Evolutionary conservation across 2,113 vertebrate genomes (phyloP).

Genomic region (Todiramphus saurophagus): DNA sequence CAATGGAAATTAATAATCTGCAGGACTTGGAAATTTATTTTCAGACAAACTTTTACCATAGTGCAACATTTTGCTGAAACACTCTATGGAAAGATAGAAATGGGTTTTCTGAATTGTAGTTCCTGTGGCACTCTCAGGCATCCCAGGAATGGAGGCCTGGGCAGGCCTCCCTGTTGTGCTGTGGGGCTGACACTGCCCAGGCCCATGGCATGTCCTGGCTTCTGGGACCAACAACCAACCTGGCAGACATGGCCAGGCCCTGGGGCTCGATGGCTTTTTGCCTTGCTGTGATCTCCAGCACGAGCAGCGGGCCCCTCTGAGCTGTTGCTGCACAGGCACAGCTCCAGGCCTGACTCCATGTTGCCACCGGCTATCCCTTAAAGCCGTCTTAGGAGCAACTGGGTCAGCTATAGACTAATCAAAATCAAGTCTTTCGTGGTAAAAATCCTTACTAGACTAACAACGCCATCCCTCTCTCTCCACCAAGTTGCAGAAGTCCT

Average conservation of each 20-base stretch:
- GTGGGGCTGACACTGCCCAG: background rate
- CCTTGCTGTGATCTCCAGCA: accelerated
- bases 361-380: background rate
- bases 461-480: background rate
- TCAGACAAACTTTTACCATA: background rate
- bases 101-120: background rate
- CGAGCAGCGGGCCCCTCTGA: accelerated
- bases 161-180: no score
- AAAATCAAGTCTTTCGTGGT: accelerated
- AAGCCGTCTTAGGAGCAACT: background rate
- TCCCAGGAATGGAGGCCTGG: background rate
- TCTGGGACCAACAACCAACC: accelerated
- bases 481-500: accelerated
- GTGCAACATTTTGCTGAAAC: background rate
- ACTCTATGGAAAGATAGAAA: background rate
- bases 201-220: accelerated
- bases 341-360: background rate
- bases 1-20: background rate
- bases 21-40: background rate
- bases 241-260: accelerated
- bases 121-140: accelerated
- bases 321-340: accelerated
- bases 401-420: background rate
- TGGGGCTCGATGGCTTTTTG: background rate
- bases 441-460: background rate